Percentiles rank a stretch among this genome's conserved stretches.
Conservation (phyloP, 2,888 invertebrate genomes). For the Caenorhabditis plicata region DNA sequence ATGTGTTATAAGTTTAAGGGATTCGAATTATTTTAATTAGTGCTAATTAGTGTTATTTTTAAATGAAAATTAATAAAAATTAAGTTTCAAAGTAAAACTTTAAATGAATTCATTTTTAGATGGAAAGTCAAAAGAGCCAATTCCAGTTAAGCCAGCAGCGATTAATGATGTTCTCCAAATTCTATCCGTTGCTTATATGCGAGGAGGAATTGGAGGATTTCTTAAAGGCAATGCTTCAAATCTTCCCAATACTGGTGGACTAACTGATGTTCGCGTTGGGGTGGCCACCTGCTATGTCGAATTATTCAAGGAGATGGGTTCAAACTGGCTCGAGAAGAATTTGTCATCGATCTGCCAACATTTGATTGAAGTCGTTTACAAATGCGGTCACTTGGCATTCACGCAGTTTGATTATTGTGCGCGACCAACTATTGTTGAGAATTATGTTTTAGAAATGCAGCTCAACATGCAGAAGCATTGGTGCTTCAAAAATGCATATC, state of each 20-base stretch:
- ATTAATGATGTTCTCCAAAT: conserved; percentile 87
- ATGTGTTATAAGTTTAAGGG: no score
- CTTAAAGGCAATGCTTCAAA: conserved; percentile 82
- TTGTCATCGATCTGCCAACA: conserved; percentile 83
- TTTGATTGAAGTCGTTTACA: conserved; percentile 71
- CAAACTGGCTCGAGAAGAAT: conserved; percentile 88
- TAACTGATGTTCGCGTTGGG: conserved; percentile 92
- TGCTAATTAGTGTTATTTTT: no score
- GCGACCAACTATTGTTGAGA: not conserved
- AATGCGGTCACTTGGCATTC: conserved; percentile 45
- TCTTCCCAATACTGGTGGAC: conserved; percentile 78
- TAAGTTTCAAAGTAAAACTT: not conserved
- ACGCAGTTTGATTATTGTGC: conserved; percentile 42
- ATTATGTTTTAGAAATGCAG: conserved; percentile 37
- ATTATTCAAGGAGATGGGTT: conserved; percentile 89
- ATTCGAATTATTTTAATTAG: no score
- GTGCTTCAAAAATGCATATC: conserved; percentile 95
- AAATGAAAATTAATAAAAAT: no score
- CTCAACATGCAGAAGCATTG: conserved; percentile 77
- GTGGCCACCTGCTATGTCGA: conserved; percentile 96
- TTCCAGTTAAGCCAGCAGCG: conserved; percentile 25
- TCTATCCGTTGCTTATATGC: conserved; percentile 87
- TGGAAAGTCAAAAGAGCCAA: conserved; percentile 26
- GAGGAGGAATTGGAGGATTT: conserved; percentile 79
- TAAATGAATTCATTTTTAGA: conserved; percentile 8